Percentiles rank a stretch among this genome's conserved stretches.
phyloP scores from a whole-genome alignment of 2,797 vertebrate species.

The Myoxocephalus aenaeus region DNA sequence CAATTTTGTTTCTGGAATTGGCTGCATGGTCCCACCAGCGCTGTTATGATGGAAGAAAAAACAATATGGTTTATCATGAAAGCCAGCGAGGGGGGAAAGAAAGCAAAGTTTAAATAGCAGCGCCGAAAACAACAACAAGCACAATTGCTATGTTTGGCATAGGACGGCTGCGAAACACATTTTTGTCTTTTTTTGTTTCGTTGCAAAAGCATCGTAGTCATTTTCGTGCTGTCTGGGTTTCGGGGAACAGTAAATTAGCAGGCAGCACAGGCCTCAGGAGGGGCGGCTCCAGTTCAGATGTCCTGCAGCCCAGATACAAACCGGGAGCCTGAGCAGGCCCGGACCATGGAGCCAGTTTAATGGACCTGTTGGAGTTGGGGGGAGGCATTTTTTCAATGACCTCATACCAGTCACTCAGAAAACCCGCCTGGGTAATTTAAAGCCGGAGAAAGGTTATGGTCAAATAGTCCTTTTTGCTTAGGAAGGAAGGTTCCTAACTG shows the following conservation, averaged over 20 bases:
- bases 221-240: constrained; percentile 63
- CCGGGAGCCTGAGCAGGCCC: constrained; percentile 5
- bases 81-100: constrained; percentile 48
- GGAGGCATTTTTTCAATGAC: constrained; percentile 17
- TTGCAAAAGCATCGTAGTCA: constrained; percentile 46
- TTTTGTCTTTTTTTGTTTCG: constrained; percentile 35
- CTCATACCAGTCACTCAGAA: constrained; percentile 13
- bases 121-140: constrained; percentile 46
- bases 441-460: not conserved
- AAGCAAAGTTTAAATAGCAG: constrained; percentile 65
- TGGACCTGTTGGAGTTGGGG: not conserved
- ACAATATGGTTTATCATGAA: constrained; percentile 50
- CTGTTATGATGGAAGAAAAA: constrained; percentile 60
- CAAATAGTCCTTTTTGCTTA: too few relatives aligned
- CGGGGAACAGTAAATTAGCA: constrained; percentile 54
- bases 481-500: too few relatives aligned
- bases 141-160: constrained; percentile 65
- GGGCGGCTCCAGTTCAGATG: constrained; percentile 40
- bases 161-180: constrained; percentile 63
- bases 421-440: constrained; percentile 1
- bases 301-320: constrained; percentile 13
- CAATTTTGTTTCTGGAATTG: constrained; percentile 64
- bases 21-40: constrained; percentile 37
- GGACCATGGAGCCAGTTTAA: not conserved
- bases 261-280: constrained; percentile 39